phyloP scores from a whole-genome alignment of 1,140 invertebrate species.

The Holotrichia oblita region DNA sequence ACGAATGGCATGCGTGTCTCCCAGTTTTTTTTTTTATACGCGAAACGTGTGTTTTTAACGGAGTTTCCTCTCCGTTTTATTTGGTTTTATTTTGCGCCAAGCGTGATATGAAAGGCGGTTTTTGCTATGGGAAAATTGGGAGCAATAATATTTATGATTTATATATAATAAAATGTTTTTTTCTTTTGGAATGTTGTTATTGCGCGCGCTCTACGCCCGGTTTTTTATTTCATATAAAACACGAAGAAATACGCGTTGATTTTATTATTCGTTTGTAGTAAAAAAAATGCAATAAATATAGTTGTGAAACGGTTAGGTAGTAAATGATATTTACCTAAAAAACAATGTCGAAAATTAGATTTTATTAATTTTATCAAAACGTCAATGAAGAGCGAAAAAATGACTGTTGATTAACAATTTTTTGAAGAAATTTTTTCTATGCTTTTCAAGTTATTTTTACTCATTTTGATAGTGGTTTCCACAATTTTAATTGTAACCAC shows the following conservation, averaged over 20 bases:
- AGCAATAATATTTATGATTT: conserved; percentile 13
- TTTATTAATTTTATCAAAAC: too few species aligned
- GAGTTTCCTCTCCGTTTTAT: not conserved
- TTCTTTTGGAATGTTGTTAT: not conserved
- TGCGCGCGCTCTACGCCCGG: not conserved
- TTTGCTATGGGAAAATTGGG: conserved; percentile 10
- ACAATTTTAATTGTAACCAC: too few species aligned
- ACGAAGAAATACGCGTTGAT: not conserved
- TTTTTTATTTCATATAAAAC: not conserved
- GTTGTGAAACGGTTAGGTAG: not conserved
- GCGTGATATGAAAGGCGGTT: not conserved
- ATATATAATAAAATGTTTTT: conserved; percentile 22
- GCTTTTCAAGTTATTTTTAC: too few species aligned
- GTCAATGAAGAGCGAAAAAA: too few species aligned
- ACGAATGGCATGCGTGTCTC: not conserved
- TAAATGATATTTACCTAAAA: not conserved
- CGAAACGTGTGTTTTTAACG: not conserved
- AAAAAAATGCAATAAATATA: not conserved
- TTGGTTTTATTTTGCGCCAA: not conserved
- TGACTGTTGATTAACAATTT: too few species aligned
- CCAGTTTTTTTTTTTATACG: not conserved
- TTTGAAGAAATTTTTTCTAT: too few species aligned
- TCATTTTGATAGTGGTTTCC: too few species aligned
- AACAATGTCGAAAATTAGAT: not conserved
- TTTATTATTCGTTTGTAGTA: not conserved